Base-by-base conservation (phyloP, 2,888 invertebrate genomes). In the Latheticus oryzae region DNA sequence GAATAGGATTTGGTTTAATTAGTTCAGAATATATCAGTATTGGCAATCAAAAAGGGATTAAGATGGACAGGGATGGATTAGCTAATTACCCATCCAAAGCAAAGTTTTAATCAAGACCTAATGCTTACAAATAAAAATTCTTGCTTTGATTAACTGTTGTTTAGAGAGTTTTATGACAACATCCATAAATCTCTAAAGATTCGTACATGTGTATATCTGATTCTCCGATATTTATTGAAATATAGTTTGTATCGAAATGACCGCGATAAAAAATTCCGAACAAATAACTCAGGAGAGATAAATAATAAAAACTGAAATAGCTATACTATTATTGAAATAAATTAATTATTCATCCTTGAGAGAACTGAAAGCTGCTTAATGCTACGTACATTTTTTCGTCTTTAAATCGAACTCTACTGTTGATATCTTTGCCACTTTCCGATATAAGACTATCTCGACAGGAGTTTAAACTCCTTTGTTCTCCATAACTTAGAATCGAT, bases 401-500 rank as follows among this genome's bases (percentile, higher is more conserved):
- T 35, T 19, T 35, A 35, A 35, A 35, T 35, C 35, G 35, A 35
- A 35, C 35, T 35, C 35, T 5, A 5, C 12, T 38, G 12, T 23
- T 23, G 42, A 28, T 43, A 43, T 43, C 43, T 43, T 11, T 11
- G 26, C n/a, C 40, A 40, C 40, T 40, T 19, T 19, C 38, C 43
- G 43, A 38, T 38, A 38, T 8, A 38, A 23, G 21, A 43, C 43
- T 43, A 43, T 43, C 30, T 30, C 45, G 19, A 24, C 42, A 26
- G 42, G 28, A 45, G 45, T 45, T 45, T 45, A 45, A 45, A 45
- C 45, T 45, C 23, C 35, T 48, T 48, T 48, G 48, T 48, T 35
- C 48, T 48, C 33, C 24, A 48, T 48, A 48, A 48, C 35, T 48
- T 35, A 33, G 35, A 48, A 48, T 48, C 48, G 48, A 48, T 33